phyloP scores from a whole-genome alignment of 2,797 vertebrate genomes.

The Morus bassanus region DNA sequence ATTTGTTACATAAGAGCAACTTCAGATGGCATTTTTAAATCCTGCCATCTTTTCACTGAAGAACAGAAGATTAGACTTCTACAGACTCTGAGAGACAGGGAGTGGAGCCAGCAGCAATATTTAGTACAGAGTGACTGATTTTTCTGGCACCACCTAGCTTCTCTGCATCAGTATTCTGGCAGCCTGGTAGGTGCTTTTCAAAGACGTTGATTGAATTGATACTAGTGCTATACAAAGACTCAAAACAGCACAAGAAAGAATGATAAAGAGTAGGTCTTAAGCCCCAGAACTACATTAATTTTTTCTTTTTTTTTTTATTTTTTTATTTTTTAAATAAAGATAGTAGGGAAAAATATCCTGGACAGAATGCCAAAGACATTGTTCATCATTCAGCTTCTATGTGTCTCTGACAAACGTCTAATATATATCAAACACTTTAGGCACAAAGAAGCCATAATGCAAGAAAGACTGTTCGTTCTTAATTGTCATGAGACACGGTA shows the following conservation, averaged over 20 bases:
- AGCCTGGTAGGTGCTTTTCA: conserved; percentile 38
- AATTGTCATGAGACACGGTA: neutral
- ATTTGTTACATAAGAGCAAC: conserved; percentile 18
- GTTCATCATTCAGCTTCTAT: neutral
- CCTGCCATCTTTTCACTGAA: conserved; percentile 12
- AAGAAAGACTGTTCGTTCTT: neutral
- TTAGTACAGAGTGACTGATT: conserved; percentile 58
- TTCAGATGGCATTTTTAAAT: conserved; percentile 8
- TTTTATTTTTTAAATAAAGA: neutral
- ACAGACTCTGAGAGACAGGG: conserved; percentile 26
- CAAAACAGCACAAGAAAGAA: neutral
- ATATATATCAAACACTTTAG: neutral
- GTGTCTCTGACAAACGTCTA: neutral
- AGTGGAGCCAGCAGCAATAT: conserved; percentile 54
- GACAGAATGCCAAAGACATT: neutral
- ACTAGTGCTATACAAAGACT: neutral
- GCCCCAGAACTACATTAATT: neutral
- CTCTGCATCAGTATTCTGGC: conserved; percentile 37
- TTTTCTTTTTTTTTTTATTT: too few species aligned
- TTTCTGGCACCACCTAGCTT: conserved; percentile 46
- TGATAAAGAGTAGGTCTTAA: neutral
- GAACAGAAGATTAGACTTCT: conserved; percentile 40
- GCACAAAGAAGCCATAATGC: neutral
- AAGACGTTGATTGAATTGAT: conserved; percentile 26
- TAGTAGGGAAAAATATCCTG: neutral